These are phyloP conservation scores for Cosmopolites sordidus DNA, from an alignment of 2,888 invertebrate genomes.

Conservation along the genomic window DNA sequence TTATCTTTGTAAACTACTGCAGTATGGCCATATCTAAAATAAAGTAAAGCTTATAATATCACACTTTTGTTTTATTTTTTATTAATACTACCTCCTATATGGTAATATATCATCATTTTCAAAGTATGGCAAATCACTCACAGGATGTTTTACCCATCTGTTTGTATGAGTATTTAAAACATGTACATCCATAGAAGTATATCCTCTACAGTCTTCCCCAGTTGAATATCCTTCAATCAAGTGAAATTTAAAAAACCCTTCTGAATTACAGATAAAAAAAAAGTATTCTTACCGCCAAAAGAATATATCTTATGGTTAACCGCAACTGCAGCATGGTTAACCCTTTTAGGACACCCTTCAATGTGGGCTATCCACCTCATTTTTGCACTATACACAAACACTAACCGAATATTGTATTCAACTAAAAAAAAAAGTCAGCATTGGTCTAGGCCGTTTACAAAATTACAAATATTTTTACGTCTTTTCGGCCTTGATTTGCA, in stretches of 20 bases:
- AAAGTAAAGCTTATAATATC: neutral
- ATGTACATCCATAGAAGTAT: constrained; percentile 81
- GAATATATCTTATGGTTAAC: constrained; percentile 78
- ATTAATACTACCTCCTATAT: constrained; percentile 58
- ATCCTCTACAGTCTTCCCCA: constrained; percentile 70
- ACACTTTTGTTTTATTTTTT: neutral
- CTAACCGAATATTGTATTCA: neutral
- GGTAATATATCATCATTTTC: constrained; percentile 56
- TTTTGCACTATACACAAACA: neutral
- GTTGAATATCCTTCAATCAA: constrained; percentile 92
- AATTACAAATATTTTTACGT: neutral
- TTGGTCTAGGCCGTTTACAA: neutral
- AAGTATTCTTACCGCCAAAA: constrained; percentile 59
- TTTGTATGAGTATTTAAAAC: constrained; percentile 71
- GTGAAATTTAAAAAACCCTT: constrained; percentile 17
- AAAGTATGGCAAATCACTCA: constrained; percentile 51
- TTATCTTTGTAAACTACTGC: constrained; percentile 73
- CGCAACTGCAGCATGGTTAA: constrained; percentile 87
- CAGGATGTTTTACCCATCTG: constrained; percentile 57
- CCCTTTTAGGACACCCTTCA: constrained; percentile 86
- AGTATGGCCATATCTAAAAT: constrained; percentile 76
- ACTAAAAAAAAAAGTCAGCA: neutral
- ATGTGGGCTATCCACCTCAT: constrained; percentile 84
- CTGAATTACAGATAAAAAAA: neutral
- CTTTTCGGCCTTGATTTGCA: neutral